These are phyloP conservation scores for Metridium senile DNA, from an alignment of 92 coral and sea anemone species.

Conservation along the genomic window DNA sequence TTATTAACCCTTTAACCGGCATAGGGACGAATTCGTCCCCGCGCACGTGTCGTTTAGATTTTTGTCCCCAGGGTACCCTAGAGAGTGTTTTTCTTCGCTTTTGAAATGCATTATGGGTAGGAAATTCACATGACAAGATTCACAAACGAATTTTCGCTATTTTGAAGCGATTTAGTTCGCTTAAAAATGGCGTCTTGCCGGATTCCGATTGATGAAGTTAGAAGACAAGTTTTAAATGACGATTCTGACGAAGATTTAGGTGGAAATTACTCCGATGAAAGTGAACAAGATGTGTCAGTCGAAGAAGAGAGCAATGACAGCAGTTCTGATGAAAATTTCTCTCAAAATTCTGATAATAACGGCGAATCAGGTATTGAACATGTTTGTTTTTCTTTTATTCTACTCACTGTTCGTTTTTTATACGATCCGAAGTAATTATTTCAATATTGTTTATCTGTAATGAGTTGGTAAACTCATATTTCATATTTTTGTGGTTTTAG, in stretches of 20 bases:
- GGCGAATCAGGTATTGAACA: neutral
- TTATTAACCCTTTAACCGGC: slow-evolving; percentile 21
- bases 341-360: neutral
- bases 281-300: slow-evolving; percentile 35
- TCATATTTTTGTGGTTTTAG: neutral
- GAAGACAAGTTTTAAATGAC: slow-evolving; percentile 14
- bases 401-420: neutral
- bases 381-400: neutral
- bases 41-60: neutral
- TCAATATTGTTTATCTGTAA: neutral
- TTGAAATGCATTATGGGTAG: slow-evolving; percentile 5
- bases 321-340: neutral
- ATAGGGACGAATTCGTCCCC: slow-evolving; percentile 11
- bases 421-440: neutral
- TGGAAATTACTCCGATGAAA: slow-evolving; percentile 31
- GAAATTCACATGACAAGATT: neutral
- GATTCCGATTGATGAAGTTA: slow-evolving; percentile 39
- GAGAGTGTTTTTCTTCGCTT: neutral
- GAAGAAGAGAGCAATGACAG: neutral
- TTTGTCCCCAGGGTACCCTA: slow-evolving; percentile 7
- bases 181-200: slow-evolving; percentile 45
- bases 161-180: slow-evolving; percentile 2
- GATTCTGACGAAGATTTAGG: slow-evolving; percentile 31
- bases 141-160: neutral
- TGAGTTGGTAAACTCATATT: neutral